A percentile compares a stretch with the other conserved stretches of the same genome.
Conservation (phyloP, 2,797 vertebrate genomes). For the Micropoecilia bifurca region DNA sequence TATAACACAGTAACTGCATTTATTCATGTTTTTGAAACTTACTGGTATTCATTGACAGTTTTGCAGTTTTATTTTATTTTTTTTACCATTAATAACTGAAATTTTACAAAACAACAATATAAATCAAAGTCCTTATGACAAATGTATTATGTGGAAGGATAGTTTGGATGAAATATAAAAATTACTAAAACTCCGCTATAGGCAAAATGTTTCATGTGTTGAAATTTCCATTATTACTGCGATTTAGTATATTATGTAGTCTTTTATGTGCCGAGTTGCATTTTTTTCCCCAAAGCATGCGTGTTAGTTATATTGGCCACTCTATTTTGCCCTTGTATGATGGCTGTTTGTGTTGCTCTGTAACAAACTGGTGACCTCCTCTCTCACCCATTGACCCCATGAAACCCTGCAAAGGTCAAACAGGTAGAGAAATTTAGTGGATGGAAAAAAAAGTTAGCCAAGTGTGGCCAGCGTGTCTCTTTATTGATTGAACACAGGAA, state of each 20-base stretch:
- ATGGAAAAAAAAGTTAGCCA: not conserved
- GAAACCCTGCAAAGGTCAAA: not conserved
- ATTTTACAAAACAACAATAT: too few relatives aligned
- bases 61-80: too few relatives aligned
- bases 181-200: not conserved
- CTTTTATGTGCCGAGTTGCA: not conserved
- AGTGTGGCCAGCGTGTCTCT: not conserved
- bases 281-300: not conserved
- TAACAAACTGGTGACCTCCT: not conserved
- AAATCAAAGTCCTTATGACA: not conserved
- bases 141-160: not conserved
- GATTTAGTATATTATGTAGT: too few relatives aligned
- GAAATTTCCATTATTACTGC: too few relatives aligned
- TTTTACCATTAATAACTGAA: too few relatives aligned
- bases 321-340: not conserved
- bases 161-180: not conserved
- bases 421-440: not conserved
- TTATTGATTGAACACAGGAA: not conserved
- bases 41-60: too few relatives aligned
- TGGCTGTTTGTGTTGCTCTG: not conserved
- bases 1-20: too few relatives aligned
- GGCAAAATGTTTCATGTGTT: too few relatives aligned
- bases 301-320: not conserved
- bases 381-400: not conserved
- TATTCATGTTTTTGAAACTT: too few relatives aligned